Conservation (phyloP, 2,113 vertebrate species). For the Scartelaos histophorus region DNA sequence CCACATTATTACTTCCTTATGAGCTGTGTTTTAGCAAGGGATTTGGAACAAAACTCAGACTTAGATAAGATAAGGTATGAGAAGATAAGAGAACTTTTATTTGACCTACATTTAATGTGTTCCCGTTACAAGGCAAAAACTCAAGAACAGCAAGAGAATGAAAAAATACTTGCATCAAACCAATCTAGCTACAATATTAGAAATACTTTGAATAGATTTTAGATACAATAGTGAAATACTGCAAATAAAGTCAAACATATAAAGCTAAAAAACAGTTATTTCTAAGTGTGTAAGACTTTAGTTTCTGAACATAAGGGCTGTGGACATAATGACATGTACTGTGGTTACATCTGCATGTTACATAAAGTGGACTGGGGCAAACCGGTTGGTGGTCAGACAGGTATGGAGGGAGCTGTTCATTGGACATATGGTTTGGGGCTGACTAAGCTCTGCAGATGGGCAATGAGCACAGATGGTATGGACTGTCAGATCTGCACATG, state of each 20-base stretch:
- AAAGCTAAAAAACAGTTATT: too few species aligned
- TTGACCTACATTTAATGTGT: too few species aligned
- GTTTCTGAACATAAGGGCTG: not conserved
- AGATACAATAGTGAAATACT: too few species aligned
- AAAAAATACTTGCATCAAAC: too few species aligned
- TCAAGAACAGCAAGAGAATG: too few species aligned
- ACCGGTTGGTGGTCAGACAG: constrained; percentile 8
- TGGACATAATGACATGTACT: not conserved
- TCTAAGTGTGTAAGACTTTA: too few species aligned
- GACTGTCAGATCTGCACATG: constrained; percentile 38
- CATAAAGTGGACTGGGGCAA: not conserved
- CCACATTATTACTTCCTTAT: constrained; percentile 4
- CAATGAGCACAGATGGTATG: constrained; percentile 43
- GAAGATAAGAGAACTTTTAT: too few species aligned
- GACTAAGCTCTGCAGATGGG: constrained; percentile 42
- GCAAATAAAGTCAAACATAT: too few species aligned
- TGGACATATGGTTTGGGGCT: constrained; percentile 38
- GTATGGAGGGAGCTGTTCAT: constrained; percentile 8
- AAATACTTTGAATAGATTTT: too few species aligned
- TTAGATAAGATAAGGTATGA: not conserved
- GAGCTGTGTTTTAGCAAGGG: not conserved
- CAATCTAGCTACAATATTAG: too few species aligned
- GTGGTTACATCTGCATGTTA: not conserved
- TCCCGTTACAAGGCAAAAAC: too few species aligned
- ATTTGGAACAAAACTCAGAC: not conserved